phyloP scores from a whole-genome alignment of 2,888 invertebrate species.

The Zygaena filipendulae region DNA sequence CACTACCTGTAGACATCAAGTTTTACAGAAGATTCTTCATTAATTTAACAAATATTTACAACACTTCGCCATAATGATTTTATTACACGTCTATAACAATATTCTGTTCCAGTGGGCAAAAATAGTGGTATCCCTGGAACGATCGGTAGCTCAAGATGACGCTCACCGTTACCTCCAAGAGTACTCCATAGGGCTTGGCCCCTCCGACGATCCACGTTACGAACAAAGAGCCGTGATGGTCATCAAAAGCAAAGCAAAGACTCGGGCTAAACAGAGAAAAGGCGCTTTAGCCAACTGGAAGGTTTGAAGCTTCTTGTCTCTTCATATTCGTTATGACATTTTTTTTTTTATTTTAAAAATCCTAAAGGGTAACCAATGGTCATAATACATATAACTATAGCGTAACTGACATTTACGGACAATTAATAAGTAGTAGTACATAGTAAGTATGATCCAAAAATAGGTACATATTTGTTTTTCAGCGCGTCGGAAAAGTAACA shows the following conservation, averaged over 20 bases:
- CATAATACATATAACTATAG: background rate
- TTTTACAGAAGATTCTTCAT: too few species aligned
- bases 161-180: constrained; percentile 92
- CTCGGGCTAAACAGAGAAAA: constrained; percentile 94
- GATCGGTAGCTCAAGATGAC: constrained; percentile 91
- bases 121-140: constrained; percentile 95
- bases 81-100: too few species aligned
- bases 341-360: background rate
- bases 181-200: constrained; percentile 93
- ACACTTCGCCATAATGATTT: too few species aligned
- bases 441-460: background rate
- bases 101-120: constrained; percentile 87
- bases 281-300: constrained; percentile 98
- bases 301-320: too few species aligned
- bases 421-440: background rate
- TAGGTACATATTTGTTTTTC: constrained; percentile 8
- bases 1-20: too few species aligned
- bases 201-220: constrained; percentile 83
- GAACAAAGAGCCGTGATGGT: constrained; percentile 96
- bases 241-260: constrained; percentile 97
- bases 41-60: too few species aligned
- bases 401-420: background rate
- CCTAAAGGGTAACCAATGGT: too few species aligned
- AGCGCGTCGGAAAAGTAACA: constrained; percentile 90
- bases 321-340: background rate